Percentiles rank a stretch among this genome's conserved stretches.
Conservation (phyloP, 2,113 vertebrate species). For the Isurus oxyrinchus region DNA sequence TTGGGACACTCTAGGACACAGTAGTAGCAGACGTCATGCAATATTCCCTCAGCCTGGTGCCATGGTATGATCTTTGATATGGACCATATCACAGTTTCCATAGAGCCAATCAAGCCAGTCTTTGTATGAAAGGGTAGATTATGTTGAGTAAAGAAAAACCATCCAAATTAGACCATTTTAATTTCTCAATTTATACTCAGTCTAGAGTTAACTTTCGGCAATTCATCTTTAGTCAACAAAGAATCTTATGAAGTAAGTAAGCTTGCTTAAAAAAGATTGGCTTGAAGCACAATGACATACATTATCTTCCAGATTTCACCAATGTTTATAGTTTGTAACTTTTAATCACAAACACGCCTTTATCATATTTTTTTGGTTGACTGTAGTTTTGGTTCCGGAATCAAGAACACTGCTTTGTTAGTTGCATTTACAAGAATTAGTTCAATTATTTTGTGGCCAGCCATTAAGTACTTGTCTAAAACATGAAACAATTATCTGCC, state of each 20-base stretch:
- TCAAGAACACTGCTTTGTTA: not conserved
- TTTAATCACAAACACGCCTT: not conserved
- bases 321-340: not conserved
- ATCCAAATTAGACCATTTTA: not conserved
- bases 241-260: not conserved
- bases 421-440: not conserved
- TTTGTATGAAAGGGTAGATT: not conserved
- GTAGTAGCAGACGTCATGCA: not conserved
- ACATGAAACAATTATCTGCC: not conserved
- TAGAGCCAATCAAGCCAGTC: not conserved
- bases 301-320: constrained; percentile 11
- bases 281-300: not conserved
- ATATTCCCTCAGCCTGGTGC: not conserved
- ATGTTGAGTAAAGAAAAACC: not conserved
- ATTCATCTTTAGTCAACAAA: not conserved
- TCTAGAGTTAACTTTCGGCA: not conserved
- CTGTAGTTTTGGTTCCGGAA: not conserved
- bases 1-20: not conserved
- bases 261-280: not conserved
- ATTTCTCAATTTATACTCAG: not conserved
- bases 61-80: not conserved
- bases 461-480: not conserved
- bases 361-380: not conserved
- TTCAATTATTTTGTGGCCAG: not conserved
- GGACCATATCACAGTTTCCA: not conserved